Percentiles rank a stretch among this genome's conserved stretches.
These are phyloP conservation scores for Melanerpes formicivorus DNA, from an alignment of 2,113 vertebrate species.

Conservation along the genomic window DNA sequence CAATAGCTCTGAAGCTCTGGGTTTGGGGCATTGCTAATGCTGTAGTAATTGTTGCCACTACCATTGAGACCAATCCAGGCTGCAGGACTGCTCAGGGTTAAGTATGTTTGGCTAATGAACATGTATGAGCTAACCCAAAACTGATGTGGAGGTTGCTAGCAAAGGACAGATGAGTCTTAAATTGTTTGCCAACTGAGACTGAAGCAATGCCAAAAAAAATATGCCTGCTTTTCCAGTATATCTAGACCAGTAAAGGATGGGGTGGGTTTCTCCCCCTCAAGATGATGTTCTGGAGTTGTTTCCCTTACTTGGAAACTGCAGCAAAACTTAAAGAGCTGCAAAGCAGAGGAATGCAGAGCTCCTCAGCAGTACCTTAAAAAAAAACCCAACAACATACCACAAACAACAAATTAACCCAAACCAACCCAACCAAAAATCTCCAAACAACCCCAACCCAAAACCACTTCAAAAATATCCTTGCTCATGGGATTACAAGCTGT, in stretches of 20 bases:
- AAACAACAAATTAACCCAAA: not conserved
- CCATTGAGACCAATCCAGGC: not conserved
- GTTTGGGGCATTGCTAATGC: not conserved
- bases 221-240: not conserved
- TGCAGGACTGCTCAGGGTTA: not conserved
- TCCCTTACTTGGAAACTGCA: not conserved
- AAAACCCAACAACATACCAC: too few species aligned
- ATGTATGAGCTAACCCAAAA: not conserved
- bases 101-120: not conserved
- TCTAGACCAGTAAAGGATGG: not conserved
- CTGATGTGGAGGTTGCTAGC: not conserved
- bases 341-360: not conserved
- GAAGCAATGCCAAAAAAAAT: not conserved
- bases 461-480: not conserved
- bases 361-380: not conserved
- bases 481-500: not conserved
- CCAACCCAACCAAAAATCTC: not conserved
- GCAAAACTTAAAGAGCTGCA: not conserved
- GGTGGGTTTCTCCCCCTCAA: not conserved
- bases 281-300: not conserved
- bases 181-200: not conserved
- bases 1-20: not conserved
- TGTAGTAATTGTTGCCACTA: too few species aligned
- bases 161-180: not conserved
- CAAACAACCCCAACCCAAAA: not conserved